Evolutionary conservation across 2,888 invertebrate genomes (phyloP), one percentile per base, ranked within the genome.

Genomic region (Hirtodrosophila histrioides): DNA sequence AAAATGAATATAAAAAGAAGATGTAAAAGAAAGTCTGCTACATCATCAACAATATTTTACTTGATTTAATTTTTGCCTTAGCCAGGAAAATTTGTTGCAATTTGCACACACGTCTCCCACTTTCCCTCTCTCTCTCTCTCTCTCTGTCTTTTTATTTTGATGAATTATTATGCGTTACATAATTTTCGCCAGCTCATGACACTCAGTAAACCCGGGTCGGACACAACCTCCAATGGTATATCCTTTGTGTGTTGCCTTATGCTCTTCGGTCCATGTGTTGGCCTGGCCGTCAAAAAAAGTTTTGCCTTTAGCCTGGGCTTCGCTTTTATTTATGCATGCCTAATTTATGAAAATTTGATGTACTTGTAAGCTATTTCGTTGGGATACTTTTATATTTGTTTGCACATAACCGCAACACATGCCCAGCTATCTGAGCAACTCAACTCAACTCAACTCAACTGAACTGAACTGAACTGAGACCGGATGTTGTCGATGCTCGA

Each of bases 261-360:
- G 71, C 58, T 69, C 49, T 37, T 11, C 29, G 24, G 55, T 61
- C 56, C 67, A 67, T 70, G 70, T 71, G 72, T 67, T 56, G 56
- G 66, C 40, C 60, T 49, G 72, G 72, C 67, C 67, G 70, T 71
- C 74, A 69, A 64, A 61, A 76, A 81, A 81, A 81, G 78, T 81
- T 81, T 49, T 51, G 73, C 58, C 55, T 51, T 64, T 64, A 56
- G 41, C 50, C 35, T 24, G 53, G 44, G 60, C 68, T 62, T 78
- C 50, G 69, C 73, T 31, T 73, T 70, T 80, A 81, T 86, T 83
- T 86, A 86, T 86, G 81, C 77, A 86, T 86, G 79, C 81, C 84
- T 86, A 84, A 84, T 86, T 84, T 84, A 84, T 84, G 84, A 84
- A 84, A 84, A 86, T 86, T 86, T 84, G 81, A 86, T 84, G 84